phyloP scores from a whole-genome alignment of 2,113 vertebrate species.

The Cyanoliseus patagonus region DNA sequence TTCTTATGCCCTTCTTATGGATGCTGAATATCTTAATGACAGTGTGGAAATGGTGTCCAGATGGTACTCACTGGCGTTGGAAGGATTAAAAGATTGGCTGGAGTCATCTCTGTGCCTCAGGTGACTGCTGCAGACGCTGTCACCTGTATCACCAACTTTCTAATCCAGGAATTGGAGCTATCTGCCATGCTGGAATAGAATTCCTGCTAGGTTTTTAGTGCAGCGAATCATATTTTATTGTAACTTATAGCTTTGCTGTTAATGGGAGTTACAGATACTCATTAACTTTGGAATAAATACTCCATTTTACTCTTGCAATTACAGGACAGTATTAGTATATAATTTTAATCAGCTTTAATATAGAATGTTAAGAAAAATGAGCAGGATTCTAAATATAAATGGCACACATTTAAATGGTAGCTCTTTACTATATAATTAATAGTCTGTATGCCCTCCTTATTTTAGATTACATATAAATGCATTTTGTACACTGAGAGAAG shows the following conservation, averaged over 20 bases:
- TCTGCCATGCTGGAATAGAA: background rate
- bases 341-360: conserved; percentile 47
- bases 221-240: background rate
- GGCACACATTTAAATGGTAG: background rate
- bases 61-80: background rate
- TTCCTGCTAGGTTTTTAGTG: background rate
- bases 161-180: background rate
- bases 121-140: background rate
- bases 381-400: conserved; percentile 1
- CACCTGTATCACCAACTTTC: background rate
- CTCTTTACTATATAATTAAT: background rate
- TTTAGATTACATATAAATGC: background rate
- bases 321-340: background rate
- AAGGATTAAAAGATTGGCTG: background rate
- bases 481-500: background rate
- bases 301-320: conserved; percentile 4
- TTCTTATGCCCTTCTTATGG: background rate
- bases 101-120: background rate
- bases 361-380: background rate
- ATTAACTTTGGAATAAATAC: conserved; percentile 33
- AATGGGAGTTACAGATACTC: conserved; percentile 1
- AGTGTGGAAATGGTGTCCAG: background rate
- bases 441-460: background rate
- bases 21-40: background rate
- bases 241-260: background rate